Conservation (phyloP, 2,797 vertebrate genomes). For the Chrysocyon brachyurus region DNA sequence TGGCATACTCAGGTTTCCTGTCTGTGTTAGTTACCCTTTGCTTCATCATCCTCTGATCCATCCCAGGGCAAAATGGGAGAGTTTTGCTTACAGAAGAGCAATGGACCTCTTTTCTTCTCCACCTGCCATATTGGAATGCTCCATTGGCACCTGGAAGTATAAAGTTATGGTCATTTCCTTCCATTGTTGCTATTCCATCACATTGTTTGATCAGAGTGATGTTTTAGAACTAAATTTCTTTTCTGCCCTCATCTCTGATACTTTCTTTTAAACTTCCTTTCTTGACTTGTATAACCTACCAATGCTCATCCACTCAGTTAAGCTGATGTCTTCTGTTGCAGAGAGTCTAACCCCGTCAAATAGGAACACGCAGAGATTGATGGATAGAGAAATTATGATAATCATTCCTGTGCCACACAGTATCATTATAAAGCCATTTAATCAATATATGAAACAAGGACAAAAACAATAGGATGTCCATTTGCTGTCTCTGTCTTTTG, state of each 20-base stretch:
- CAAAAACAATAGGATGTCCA: background rate
- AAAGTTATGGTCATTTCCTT: conserved; percentile 34
- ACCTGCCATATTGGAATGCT: background rate
- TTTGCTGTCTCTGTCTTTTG: background rate
- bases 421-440: background rate
- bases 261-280: conserved; percentile 2
- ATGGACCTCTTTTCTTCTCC: background rate
- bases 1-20: background rate
- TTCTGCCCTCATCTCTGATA: background rate
- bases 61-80: background rate
- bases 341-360: background rate
- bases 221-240: conserved; percentile 45
- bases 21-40: background rate
- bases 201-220: background rate
- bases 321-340: conserved; percentile 58
- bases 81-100: background rate
- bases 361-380: background rate
- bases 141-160: background rate
- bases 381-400: conserved; percentile 6
- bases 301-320: background rate
- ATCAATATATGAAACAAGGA: background rate
- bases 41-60: background rate
- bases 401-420: background rate
- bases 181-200: background rate
- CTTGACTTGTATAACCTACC: background rate